These are phyloP conservation scores for Pterobdella sp. DNA, from an alignment of 2,888 invertebrate species.

Conservation along the genomic window DNA sequence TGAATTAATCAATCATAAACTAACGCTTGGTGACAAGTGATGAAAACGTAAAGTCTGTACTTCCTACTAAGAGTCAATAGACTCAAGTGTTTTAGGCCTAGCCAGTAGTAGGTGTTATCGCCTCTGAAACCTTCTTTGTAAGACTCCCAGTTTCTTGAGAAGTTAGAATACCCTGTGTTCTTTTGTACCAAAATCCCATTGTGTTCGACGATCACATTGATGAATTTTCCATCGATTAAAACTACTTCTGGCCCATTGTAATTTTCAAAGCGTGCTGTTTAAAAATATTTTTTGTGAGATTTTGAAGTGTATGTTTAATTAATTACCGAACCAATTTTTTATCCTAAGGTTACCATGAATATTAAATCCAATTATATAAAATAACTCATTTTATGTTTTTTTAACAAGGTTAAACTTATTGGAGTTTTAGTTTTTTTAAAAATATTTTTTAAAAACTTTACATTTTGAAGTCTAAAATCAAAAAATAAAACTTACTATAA, in stretches of 20 bases:
- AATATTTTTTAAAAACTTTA: too few species aligned
- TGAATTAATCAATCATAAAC: too few species aligned
- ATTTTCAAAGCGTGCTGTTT: not conserved
- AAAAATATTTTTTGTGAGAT: too few species aligned
- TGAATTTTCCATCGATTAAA: not conserved
- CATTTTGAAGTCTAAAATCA: too few species aligned
- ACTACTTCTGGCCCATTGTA: not conserved
- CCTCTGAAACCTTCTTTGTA: conserved; percentile 8
- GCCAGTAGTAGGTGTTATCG: not conserved
- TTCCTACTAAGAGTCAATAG: not conserved
- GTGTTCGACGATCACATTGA: not conserved
- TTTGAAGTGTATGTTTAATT: too few species aligned
- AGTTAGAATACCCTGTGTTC: not conserved
- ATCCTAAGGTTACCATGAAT: too few species aligned
- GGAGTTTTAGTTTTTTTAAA: too few species aligned
- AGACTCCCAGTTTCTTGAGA: not conserved
- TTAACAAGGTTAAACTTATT: too few species aligned
- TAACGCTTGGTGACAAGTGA: not conserved
- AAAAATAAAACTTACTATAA: too few species aligned
- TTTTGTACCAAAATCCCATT: not conserved
- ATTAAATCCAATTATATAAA: too few species aligned
- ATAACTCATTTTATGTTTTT: too few species aligned
- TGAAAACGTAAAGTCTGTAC: not conserved
- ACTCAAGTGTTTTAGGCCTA: not conserved
- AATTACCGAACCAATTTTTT: too few species aligned